A percentile compares a stretch with the other conserved stretches of the same genome.
phyloP scores from a whole-genome alignment of 2,888 invertebrate species.

The Agrilus biguttatus region DNA sequence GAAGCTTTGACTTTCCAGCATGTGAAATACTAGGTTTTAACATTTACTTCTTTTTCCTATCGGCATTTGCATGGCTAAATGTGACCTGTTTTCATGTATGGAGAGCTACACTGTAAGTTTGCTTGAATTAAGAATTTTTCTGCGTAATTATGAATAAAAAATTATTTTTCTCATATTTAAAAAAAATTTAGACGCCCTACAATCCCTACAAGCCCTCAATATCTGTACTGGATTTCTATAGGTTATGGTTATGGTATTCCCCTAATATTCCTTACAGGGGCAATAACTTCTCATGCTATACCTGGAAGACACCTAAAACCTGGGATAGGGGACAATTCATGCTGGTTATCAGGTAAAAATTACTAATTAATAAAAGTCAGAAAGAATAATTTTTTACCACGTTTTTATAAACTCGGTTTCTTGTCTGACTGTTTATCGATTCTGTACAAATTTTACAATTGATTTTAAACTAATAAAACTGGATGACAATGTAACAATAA shows the following conservation, averaged over 20 bases:
- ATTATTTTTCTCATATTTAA: neutral
- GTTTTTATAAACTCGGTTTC: too few relatives aligned
- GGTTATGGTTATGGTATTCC: conserved; percentile 47
- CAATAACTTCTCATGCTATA: conserved; percentile 38
- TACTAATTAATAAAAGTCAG: too few relatives aligned
- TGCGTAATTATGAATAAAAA: neutral
- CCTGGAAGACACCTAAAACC: conserved; percentile 42
- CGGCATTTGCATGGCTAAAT: conserved; percentile 61
- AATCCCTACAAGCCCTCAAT: conserved; percentile 33
- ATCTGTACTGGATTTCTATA: conserved; percentile 40
- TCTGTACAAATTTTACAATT: too few relatives aligned
- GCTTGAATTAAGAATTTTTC: neutral
- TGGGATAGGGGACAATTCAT: conserved; percentile 39
- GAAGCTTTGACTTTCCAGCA: conserved; percentile 24
- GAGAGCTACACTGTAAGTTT: conserved; percentile 47
- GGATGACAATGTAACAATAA: too few relatives aligned
- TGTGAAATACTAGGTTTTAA: conserved; percentile 36
- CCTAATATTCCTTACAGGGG: conserved; percentile 34
- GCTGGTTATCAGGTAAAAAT: conserved; percentile 51
- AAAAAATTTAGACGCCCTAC: conserved; percentile 18
- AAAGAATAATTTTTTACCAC: neutral
- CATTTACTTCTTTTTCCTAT: conserved; percentile 38
- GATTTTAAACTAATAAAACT: too few relatives aligned
- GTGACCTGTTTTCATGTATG: conserved; percentile 53
- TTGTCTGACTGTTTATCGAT: too few relatives aligned